Evolutionary conservation across 1,140 invertebrate genomes (phyloP), one percentile per base, ranked within the genome.

Genomic region (Propsilocerus akamusi): DNA sequence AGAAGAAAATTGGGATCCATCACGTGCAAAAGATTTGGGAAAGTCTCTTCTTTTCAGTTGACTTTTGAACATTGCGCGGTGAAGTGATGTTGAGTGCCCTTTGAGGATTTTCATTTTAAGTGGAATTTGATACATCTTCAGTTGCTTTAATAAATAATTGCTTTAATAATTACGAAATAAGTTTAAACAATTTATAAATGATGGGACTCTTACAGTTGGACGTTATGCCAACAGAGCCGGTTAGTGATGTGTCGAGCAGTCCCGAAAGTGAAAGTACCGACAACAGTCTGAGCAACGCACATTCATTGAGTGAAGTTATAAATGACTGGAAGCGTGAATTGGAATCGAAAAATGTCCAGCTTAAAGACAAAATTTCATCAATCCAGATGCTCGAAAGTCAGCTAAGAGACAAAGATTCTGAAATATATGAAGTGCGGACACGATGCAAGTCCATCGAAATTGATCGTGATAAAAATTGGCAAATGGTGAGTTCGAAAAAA

Each of bases 401-500:
- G 3, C 14, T 41, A 10, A 5, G 6, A 17, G 14, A 17, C n/a
- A 41, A 41, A 41, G 34, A 41, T 1, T 14, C 8, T 8, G 17
- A 41, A 41, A 41, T 41, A 7, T 41, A 20, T 17, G 34, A 41
- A 41, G 14, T 17, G 22, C 34, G 22, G 22, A 41, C 17, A 20
- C 14, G 22, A 20, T 41, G 17, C 10, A 41, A 41, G 17, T 17
- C 34, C 4, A 41, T 41, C 17, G 14, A 41, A 20, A 20, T 41
- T 17, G 34, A 41, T 8, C 34, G 34, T 8, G 34, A 41, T 41
- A 41, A 41, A 41, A 17, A 41, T 17, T 41, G 34, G 17, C 34
- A 41, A 41, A 41, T 41, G 34, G 34, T 41, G n/a, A 41, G 34
- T 41, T n/a, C n/a, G n/a, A n/a, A n/a, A n/a, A n/a, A n/a, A n/a